phyloP scores from a whole-genome alignment of 2,113 vertebrate species.

The Indicator maculatus region DNA sequence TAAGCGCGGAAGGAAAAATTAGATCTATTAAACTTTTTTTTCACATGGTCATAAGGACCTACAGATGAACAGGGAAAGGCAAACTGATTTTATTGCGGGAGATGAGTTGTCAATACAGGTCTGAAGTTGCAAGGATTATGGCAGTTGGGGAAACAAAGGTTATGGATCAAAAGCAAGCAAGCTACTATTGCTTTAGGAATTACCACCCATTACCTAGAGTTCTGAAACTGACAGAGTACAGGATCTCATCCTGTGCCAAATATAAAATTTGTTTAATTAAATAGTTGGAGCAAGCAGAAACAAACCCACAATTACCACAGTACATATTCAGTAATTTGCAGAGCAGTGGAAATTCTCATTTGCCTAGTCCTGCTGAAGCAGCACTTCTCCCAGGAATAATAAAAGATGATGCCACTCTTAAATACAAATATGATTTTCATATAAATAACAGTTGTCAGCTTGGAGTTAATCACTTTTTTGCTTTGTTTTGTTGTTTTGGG shows the following conservation, averaged over 20 bases:
- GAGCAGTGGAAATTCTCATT: neutral
- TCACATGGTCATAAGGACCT: neutral
- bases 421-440: neutral
- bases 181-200: neutral
- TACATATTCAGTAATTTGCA: neutral
- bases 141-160: neutral
- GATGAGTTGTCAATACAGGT: neutral
- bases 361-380: neutral
- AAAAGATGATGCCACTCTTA: neutral
- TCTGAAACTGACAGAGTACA: neutral
- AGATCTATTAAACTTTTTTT: neutral
- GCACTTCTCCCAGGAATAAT: neutral
- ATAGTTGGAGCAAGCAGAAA: neutral
- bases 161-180: neutral
- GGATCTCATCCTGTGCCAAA: neutral
- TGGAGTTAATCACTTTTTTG: constrained; percentile 12
- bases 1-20: neutral
- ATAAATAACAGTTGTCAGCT: neutral
- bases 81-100: neutral
- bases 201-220: neutral
- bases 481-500: too few species aligned
- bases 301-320: neutral
- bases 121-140: neutral
- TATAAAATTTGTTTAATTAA: neutral
- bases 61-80: neutral